Conservation (phyloP, 2,797 vertebrate genomes). For the Poecilia picta region DNA sequence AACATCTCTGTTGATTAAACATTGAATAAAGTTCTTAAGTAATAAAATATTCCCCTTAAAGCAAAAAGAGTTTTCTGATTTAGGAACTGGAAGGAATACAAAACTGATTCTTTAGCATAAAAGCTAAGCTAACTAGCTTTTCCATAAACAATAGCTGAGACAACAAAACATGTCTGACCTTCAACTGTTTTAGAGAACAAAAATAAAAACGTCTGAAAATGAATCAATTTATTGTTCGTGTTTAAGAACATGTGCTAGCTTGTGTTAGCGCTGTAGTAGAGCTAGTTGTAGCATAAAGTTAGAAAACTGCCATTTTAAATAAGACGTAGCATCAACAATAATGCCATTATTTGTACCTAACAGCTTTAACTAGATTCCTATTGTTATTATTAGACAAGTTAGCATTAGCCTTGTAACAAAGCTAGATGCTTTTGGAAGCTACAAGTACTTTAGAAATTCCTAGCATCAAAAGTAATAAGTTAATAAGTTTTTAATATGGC, state of each 20-base stretch:
- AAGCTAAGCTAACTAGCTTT: background rate
- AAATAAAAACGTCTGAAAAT: background rate
- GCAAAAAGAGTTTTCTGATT: background rate
- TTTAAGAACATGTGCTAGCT: background rate
- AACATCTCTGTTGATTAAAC: background rate
- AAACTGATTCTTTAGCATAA: background rate
- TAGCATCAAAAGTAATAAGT: too few relatives aligned
- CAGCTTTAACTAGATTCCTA: background rate
- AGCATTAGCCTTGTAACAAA: background rate
- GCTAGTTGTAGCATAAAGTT: background rate
- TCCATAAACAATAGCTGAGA: background rate
- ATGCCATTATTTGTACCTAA: background rate
- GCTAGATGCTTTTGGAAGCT: background rate
- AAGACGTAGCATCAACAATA: background rate
- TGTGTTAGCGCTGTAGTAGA: background rate
- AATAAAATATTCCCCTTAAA: background rate
- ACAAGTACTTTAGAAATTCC: too few relatives aligned
- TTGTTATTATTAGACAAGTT: background rate
- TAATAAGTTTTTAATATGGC: background rate
- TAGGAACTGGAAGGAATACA: background rate
- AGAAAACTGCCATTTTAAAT: background rate
- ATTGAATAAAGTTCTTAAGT: background rate
- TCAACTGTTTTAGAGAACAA: background rate
- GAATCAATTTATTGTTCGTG: background rate
- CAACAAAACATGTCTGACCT: background rate